phyloP scores from a whole-genome alignment of 2,113 vertebrate species.

The Ochotona princeps region DNA sequence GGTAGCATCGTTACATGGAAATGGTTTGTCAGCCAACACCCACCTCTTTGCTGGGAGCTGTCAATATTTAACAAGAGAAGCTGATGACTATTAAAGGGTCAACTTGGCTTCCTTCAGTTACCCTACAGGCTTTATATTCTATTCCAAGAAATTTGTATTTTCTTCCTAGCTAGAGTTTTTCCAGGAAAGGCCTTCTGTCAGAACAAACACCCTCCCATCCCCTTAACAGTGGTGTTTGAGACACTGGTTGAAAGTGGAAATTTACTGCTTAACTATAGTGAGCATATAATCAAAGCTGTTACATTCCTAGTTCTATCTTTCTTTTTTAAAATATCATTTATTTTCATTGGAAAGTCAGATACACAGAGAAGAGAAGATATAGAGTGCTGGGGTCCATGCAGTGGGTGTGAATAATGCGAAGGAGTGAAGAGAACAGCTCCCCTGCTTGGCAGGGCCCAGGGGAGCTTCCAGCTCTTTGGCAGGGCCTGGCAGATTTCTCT shows the following conservation, averaged over 20 bases:
- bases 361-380: too few species aligned
- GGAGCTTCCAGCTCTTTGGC: too few species aligned
- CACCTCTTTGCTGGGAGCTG: neutral
- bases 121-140: neutral
- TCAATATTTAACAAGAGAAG: neutral
- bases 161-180: neutral
- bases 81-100: neutral
- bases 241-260: rapidly evolving
- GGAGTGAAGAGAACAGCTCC: too few species aligned
- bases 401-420: too few species aligned
- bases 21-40: neutral
- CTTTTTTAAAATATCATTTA: neutral
- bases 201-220: neutral
- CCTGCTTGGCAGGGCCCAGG: too few species aligned
- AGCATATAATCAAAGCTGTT: neutral
- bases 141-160: neutral
- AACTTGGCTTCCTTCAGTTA: neutral
- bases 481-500: too few species aligned
- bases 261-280: rapidly evolving
- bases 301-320: neutral
- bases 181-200: neutral
- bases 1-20: neutral
- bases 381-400: too few species aligned
- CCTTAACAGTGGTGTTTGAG: neutral
- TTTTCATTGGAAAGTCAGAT: too few species aligned